Evolutionary conservation across 2,888 invertebrate species (phyloP).

Genomic region (Proisotoma minuta): DNA sequence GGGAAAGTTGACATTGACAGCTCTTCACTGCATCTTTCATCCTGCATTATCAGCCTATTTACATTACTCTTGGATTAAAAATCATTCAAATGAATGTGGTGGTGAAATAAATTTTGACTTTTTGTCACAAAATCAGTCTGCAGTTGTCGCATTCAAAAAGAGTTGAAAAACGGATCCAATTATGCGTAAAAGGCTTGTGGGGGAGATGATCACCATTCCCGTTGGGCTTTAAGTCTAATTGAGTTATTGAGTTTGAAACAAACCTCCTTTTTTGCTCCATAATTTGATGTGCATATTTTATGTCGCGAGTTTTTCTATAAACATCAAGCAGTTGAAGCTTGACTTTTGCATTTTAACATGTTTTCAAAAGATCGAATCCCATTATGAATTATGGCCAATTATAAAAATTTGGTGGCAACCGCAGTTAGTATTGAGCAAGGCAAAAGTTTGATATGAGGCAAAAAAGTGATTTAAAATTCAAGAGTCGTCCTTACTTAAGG

Average conservation of each 20-base stretch:
- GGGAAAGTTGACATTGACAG: conserved; percentile 14
- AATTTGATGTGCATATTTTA: no score
- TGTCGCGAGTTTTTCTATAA: no score
- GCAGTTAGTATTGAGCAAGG: neutral
- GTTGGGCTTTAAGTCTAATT: conserved; percentile 7
- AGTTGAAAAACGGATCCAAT: conserved; percentile 9
- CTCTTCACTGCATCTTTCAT: conserved; percentile 17
- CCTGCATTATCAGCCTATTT: conserved; percentile 12
- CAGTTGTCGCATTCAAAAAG: neutral
- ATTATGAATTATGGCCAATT: no score
- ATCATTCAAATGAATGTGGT: conserved; percentile 13
- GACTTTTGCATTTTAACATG: no score
- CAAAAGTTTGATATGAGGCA: conserved; percentile 1
- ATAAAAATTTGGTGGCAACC: no score
- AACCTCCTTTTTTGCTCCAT: conserved; percentile 6
- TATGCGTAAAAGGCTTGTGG: conserved; percentile 15
- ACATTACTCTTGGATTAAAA: conserved; percentile 18
- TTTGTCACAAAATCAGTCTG: neutral
- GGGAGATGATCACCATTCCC: conserved; percentile 7
- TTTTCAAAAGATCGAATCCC: no score
- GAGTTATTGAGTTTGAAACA: conserved; percentile 11
- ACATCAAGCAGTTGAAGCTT: no score
- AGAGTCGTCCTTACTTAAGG: conserved; percentile 17
- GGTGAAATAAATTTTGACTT: conserved; percentile 7
- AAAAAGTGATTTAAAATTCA: conserved; percentile 33